phyloP scores from a whole-genome alignment of 1,140 invertebrate genomes.

The Trichonephila clavipes region DNA sequence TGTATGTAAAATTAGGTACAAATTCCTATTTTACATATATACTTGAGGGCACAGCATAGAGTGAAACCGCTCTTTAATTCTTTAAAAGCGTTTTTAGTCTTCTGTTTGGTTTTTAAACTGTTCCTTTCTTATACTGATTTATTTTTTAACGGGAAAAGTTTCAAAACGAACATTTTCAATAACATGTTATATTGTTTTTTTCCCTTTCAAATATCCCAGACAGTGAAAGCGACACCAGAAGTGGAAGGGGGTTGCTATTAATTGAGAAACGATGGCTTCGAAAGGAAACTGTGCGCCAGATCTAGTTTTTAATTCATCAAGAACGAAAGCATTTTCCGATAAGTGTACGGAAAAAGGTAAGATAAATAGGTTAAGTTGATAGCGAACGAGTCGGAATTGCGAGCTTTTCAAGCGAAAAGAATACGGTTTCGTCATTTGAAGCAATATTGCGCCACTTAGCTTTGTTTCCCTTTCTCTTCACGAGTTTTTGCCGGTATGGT shows the following conservation, averaged over 20 bases:
- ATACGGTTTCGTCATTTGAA: slow-evolving; percentile 67
- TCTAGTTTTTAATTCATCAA: slow-evolving; percentile 51
- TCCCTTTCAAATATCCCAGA: no score
- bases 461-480: slow-evolving; percentile 40
- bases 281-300: slow-evolving; percentile 52
- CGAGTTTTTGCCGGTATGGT: slow-evolving; percentile 41
- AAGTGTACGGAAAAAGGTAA: slow-evolving; percentile 32
- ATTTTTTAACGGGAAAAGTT: no score
- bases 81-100: no score
- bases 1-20: no score
- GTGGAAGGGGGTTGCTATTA: background rate
- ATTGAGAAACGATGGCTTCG: slow-evolving; percentile 11
- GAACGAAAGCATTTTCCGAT: slow-evolving; percentile 55
- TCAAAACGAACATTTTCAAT: no score
- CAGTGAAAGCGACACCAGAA: background rate
- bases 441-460: slow-evolving; percentile 60
- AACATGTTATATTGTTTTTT: no score
- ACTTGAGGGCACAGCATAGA: no score
- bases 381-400: slow-evolving; percentile 11
- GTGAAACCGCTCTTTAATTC: no score
- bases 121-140: no score
- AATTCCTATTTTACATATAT: no score
- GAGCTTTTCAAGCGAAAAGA: slow-evolving; percentile 73
- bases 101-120: no score
- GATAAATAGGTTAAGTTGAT: slow-evolving; percentile 76